phyloP scores from a whole-genome alignment of 2,888 invertebrate species.

The Meiosimyza decipiens region DNA sequence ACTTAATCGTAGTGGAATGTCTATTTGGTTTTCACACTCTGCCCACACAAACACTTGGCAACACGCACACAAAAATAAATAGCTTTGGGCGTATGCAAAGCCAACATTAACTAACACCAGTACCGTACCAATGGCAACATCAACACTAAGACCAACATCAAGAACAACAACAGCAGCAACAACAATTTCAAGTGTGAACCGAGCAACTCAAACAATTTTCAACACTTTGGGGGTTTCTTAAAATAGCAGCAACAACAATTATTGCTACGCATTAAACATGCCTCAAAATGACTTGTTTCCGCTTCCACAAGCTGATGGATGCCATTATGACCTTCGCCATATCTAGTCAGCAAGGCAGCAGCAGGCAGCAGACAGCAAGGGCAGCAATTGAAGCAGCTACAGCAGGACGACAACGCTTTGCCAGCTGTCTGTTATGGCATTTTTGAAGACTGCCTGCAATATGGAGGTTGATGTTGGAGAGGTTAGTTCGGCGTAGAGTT shows the following conservation, averaged over 20 bases:
- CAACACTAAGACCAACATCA: too few species aligned
- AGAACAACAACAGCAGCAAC: too few species aligned
- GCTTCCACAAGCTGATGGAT: constrained; percentile 61
- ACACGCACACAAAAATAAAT: constrained; percentile 7
- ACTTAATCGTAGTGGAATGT: not conserved
- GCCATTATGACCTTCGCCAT: constrained; percentile 58
- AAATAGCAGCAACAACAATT: not conserved
- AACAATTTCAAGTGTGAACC: not conserved
- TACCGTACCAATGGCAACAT: too few species aligned
- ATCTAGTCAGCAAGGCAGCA: constrained; percentile 12
- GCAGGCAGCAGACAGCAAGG: constrained; percentile 14
- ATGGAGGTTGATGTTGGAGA: not conserved
- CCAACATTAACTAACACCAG: too few species aligned
- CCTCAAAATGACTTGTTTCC: constrained; percentile 64
- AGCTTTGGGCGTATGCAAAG: constrained; percentile 4
- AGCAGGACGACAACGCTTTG: not conserved
- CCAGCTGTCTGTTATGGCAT: constrained; percentile 8
- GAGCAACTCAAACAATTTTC: constrained; percentile 21
- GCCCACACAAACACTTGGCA: constrained; percentile 17
- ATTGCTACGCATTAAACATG: constrained; percentile 50
- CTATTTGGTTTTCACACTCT: constrained; percentile 21
- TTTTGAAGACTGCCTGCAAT: not conserved
- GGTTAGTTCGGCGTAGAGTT: constrained; percentile 1
- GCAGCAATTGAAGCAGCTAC: not conserved
- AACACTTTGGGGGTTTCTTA: constrained; percentile 19